Conservation (phyloP, 2,888 invertebrate genomes). For the Portevinia maculata region DNA sequence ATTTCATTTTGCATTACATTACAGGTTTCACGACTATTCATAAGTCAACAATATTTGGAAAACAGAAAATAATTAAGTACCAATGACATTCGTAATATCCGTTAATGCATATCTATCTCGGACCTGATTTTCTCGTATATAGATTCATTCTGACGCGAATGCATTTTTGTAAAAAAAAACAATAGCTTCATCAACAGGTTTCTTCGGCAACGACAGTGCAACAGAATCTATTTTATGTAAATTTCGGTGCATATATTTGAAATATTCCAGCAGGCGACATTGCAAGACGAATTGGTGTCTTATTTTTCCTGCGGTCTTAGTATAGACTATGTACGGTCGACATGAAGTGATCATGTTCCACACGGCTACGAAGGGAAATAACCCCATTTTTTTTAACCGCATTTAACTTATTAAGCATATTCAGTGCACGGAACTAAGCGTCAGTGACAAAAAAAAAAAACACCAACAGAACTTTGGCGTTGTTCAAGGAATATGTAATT, state of each 20-base stretch:
- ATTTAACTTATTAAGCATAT: conserved; percentile 35
- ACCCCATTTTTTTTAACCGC: conserved; percentile 19
- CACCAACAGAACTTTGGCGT: conserved; percentile 3
- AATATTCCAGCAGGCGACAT: not conserved
- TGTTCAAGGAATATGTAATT: conserved; percentile 43
- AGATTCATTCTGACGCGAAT: not conserved
- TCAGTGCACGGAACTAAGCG: conserved; percentile 47
- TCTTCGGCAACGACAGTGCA: not conserved
- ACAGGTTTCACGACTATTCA: not conserved
- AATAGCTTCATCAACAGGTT: conserved; percentile 1
- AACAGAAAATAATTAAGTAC: not conserved
- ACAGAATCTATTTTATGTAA: conserved; percentile 1
- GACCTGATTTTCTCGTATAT: not conserved
- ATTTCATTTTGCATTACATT: too few relatives aligned
- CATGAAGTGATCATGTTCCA: conserved; percentile 50
- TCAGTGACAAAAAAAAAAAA: conserved; percentile 22
- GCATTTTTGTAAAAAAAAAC: too few relatives aligned
- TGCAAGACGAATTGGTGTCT: not conserved
- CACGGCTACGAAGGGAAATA: conserved; percentile 35
- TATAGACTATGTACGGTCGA: not conserved
- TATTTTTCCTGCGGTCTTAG: not conserved
- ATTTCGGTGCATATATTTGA: conserved; percentile 16
- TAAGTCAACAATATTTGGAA: not conserved
- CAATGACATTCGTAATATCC: not conserved
- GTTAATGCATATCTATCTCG: not conserved